phyloP scores from a whole-genome alignment of 1,140 invertebrate species.

The Delia radicum region DNA sequence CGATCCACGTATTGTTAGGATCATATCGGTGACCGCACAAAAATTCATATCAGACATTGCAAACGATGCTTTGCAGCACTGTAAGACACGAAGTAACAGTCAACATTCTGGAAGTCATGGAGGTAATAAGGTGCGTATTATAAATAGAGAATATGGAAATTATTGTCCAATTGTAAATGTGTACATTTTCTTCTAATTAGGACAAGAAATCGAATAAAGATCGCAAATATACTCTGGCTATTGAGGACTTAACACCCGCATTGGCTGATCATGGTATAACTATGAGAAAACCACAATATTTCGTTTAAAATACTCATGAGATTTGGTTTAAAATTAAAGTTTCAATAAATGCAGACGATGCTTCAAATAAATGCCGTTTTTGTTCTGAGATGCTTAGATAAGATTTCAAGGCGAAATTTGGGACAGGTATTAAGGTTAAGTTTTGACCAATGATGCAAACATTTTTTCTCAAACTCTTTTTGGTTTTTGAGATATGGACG shows the following conservation, averaged over 20 bases:
- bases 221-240: constrained; percentile 86
- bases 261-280: constrained; percentile 93
- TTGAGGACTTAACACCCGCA: constrained; percentile 93
- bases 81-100: constrained; percentile 82
- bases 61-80: constrained; percentile 95
- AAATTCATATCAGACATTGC: constrained; percentile 98
- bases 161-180: background rate
- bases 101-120: constrained; percentile 53
- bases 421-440: too few species aligned
- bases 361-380: too few species aligned
- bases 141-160: background rate
- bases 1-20: constrained; percentile 80
- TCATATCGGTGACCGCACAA: constrained; percentile 92
- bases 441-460: too few species aligned
- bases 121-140: constrained; percentile 37
- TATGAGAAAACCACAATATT: constrained; percentile 30
- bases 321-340: too few species aligned
- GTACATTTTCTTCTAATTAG: background rate
- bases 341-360: too few species aligned
- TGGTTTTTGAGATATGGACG: too few species aligned
- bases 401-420: too few species aligned
- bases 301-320: constrained; percentile 21
- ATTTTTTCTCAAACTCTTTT: too few species aligned
- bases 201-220: constrained; percentile 66
- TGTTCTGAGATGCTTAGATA: too few species aligned